Evolutionary conservation across 2,797 vertebrate genomes (phyloP), one percentile per base, ranked within the genome.

Genomic region (Notoglanidium macrostoma): DNA sequence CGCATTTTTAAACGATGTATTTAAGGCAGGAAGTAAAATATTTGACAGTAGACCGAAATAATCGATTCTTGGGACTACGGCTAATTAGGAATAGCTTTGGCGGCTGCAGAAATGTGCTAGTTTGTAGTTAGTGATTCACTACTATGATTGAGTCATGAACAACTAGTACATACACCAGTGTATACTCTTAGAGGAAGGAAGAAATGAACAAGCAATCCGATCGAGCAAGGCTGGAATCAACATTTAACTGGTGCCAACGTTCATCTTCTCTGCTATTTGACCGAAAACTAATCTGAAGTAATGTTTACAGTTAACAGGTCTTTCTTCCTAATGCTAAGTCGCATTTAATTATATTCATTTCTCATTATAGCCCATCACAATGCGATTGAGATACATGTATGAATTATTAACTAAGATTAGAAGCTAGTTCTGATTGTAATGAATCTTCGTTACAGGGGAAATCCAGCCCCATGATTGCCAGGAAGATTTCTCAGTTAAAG

Each of bases 401-500:
- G 59, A 81, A 81, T 81, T 81, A 65, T 81, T 65, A 82, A 65
- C 80, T 21, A 49, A 19, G 11, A 65, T 65, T 10, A 11, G 26
- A 51, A 21, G 59, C 15, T 51, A 51, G 8, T 44, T 61, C 51
- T 80, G 12, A 80, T 44, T 15, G 9, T 40, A 14, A 5, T 8
- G 11, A 12, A 59, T 23, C 19, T 57, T 35, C 32, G 0, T 14
- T 23, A 26, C 0, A 12, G 35, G 3, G 35, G 21, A 46, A 76
- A 23, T 59, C 0, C 35, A 61, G 12, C 35, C n/a, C 17, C 54
- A 10, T 35, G 29, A 44, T 23, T 40, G 35, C 55, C 0, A 11
- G 17, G 5, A 23, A 0, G 10, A 59, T 59, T 57, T 15, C 55
- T 23, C 1, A 8, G 55, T 54, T 46, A 44, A 44, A 46, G 2